phyloP scores from a whole-genome alignment of 1,140 invertebrate species.

The Stegodyphus mimosarum region DNA sequence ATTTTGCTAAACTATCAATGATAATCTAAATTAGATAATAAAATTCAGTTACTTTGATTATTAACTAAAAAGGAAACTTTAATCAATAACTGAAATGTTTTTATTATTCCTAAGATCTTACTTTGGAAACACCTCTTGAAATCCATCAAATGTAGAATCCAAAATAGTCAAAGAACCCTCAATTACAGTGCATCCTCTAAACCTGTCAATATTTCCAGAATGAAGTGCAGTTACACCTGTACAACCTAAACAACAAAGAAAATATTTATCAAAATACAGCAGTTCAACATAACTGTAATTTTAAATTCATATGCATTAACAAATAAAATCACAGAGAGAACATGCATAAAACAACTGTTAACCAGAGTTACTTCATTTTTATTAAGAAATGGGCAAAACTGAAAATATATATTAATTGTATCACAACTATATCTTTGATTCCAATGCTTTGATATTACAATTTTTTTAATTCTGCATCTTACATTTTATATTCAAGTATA shows the following conservation, averaged over 20 bases:
- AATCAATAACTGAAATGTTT: neutral
- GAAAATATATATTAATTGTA: too few relatives aligned
- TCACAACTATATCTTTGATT: too few relatives aligned
- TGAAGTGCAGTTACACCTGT: conserved; percentile 74
- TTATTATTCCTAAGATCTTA: conserved; percentile 61
- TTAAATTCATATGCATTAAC: neutral
- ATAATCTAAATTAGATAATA: neutral
- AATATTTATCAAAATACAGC: neutral
- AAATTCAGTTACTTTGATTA: neutral
- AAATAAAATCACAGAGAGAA: neutral
- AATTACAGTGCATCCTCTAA: conserved; percentile 92
- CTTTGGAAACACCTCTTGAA: conserved; percentile 78
- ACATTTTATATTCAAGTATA: too few relatives aligned
- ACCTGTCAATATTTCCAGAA: conserved; percentile 88
- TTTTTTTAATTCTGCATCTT: too few relatives aligned
- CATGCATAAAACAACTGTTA: neutral
- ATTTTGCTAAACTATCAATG: too few relatives aligned
- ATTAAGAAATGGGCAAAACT: too few relatives aligned
- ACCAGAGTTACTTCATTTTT: too few relatives aligned
- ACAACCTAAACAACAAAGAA: conserved; percentile 64
- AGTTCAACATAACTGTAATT: neutral
- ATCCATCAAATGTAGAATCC: conserved; percentile 89
- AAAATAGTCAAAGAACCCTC: conserved; percentile 91
- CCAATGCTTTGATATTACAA: too few relatives aligned
- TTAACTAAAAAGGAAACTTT: neutral